phyloP scores from a whole-genome alignment of 1,140 invertebrate species.

The Lethrus apterus region DNA sequence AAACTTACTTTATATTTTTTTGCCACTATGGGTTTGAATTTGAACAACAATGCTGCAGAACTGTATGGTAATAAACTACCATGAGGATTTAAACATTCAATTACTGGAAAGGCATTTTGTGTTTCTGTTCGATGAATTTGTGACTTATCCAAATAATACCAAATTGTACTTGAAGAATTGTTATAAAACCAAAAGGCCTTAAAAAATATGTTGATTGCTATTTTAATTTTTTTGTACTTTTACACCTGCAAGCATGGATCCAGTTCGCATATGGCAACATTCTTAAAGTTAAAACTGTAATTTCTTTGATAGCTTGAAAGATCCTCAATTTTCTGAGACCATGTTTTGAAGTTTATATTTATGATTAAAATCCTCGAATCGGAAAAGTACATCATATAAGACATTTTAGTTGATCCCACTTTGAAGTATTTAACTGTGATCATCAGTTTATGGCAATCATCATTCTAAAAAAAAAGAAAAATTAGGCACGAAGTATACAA shows the following conservation, averaged over 20 bases:
- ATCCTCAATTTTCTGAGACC: too few species aligned
- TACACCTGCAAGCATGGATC: too few species aligned
- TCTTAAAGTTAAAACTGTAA: too few species aligned
- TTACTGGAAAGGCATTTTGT: constrained; percentile 19
- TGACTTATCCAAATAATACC: constrained; percentile 17
- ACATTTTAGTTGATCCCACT: constrained; percentile 9
- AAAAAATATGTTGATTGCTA: too few species aligned
- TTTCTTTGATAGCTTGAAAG: too few species aligned
- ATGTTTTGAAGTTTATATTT: too few species aligned
- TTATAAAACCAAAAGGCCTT: constrained; percentile 31
- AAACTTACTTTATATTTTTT: constrained; percentile 19
- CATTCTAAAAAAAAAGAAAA: too few species aligned
- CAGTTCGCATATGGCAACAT: too few species aligned
- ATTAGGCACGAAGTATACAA: too few species aligned
- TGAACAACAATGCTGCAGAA: constrained; percentile 20
- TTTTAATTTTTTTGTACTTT: too few species aligned
- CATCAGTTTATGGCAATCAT: too few species aligned
- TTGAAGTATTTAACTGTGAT: constrained; percentile 20
- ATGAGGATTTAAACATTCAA: constrained; percentile 25
- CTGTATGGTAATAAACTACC: constrained; percentile 16
- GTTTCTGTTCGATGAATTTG: constrained; percentile 17
- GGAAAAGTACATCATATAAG: constrained; percentile 19
- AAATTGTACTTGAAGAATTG: constrained; percentile 19
- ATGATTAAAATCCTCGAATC: constrained; percentile 21
- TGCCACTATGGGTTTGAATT: constrained; percentile 26